Conservation (phyloP, 2,888 invertebrate species). For the Serripes groenlandicus region DNA sequence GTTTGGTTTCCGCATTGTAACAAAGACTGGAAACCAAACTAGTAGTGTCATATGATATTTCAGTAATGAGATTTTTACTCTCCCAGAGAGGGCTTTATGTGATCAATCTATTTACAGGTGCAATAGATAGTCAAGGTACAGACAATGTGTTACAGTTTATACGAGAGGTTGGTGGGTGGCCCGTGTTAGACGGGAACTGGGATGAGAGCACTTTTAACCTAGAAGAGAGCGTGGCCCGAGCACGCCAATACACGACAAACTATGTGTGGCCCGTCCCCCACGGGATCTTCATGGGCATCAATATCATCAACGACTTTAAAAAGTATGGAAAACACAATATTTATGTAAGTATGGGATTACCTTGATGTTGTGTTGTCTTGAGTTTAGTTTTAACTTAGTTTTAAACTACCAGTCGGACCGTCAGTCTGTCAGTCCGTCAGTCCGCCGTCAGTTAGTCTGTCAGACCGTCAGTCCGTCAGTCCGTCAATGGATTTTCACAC, state of each 20-base stretch:
- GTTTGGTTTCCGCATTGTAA: too few species aligned
- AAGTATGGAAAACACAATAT: slow-evolving; percentile 60
- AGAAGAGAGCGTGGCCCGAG: slow-evolving; percentile 70
- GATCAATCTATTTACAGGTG: slow-evolving; percentile 89
- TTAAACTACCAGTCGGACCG: too few species aligned
- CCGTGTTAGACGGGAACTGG: slow-evolving; percentile 89
- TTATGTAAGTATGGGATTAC: slow-evolving; percentile 51
- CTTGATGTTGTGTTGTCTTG: neutral
- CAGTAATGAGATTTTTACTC: too few species aligned
- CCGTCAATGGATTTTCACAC: too few species aligned
- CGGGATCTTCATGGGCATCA: slow-evolving; percentile 60
- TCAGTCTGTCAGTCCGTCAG: too few species aligned
- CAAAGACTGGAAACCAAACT: too few species aligned
- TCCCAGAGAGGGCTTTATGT: too few species aligned
- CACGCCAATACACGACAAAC: slow-evolving; percentile 60
- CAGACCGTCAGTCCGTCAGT: too few species aligned
- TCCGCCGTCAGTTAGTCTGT: too few species aligned
- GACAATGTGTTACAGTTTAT: slow-evolving; percentile 87
- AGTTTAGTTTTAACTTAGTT: too few species aligned
- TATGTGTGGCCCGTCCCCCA: slow-evolving; percentile 66
- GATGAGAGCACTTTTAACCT: slow-evolving; percentile 87
- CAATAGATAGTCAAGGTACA: slow-evolving; percentile 90
- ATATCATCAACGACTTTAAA: slow-evolving; percentile 65
- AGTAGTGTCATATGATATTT: too few species aligned
- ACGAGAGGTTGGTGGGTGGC: slow-evolving; percentile 95